These are phyloP conservation scores for Montipora cactus DNA, from an alignment of 64 coral and sea anemone species.

Conservation along the genomic window DNA sequence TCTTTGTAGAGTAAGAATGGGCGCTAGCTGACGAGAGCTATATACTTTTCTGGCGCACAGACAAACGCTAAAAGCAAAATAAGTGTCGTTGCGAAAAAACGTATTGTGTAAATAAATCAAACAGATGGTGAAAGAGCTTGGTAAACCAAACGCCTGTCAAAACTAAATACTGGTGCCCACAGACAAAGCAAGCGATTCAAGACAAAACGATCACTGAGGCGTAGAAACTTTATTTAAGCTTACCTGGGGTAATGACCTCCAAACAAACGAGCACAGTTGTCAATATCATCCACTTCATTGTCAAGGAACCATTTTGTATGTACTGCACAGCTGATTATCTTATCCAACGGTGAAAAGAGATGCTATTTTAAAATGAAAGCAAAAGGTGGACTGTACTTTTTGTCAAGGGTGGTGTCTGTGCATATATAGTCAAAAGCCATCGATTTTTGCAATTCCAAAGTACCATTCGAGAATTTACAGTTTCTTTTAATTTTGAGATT, in stretches of 20 bases:
- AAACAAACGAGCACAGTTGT: conserved; percentile 5
- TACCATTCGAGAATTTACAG: not conserved
- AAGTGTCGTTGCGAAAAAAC: too few relatives aligned
- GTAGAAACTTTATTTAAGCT: not conserved
- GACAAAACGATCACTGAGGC: not conserved
- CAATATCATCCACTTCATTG: conserved; percentile 23
- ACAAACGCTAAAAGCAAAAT: too few relatives aligned
- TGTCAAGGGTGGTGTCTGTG: too few relatives aligned
- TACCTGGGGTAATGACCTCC: conserved; percentile 1
- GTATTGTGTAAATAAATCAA: too few relatives aligned
- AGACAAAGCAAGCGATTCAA: not conserved
- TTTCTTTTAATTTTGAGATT: not conserved
- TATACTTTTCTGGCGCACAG: too few relatives aligned
- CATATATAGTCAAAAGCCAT: not conserved
- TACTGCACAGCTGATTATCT: not conserved
- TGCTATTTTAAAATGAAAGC: not conserved
- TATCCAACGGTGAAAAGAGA: not conserved
- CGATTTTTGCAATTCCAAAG: not conserved
- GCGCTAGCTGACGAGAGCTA: too few relatives aligned
- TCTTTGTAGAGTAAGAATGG: too few relatives aligned
- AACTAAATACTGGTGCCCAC: not conserved
- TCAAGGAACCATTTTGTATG: not conserved
- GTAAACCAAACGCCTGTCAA: not conserved
- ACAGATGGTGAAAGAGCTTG: too few relatives aligned
- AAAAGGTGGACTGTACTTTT: not conserved